phyloP scores from a whole-genome alignment of 1,140 invertebrate genomes.

The Drosophila mauritiana region DNA sequence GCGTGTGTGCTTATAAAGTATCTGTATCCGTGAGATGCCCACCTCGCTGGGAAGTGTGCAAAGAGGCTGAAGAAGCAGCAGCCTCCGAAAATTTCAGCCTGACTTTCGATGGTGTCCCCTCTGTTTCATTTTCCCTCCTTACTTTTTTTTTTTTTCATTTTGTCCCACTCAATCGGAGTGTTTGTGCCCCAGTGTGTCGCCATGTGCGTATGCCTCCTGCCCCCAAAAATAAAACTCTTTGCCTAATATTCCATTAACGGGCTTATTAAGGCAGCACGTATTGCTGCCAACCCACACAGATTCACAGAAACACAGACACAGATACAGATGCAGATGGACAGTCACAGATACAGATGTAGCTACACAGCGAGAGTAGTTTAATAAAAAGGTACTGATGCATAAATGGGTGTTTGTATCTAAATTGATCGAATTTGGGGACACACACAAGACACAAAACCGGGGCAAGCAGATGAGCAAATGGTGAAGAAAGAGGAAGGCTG shows the following conservation, averaged over 20 bases:
- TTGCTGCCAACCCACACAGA: slow-evolving; percentile 59
- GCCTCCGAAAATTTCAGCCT: slow-evolving; percentile 32
- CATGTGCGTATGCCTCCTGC: slow-evolving; percentile 55
- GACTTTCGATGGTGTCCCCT: slow-evolving; percentile 11
- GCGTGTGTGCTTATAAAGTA: slow-evolving; percentile 32
- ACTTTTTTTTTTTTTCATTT: background rate
- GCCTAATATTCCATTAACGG: slow-evolving; percentile 82
- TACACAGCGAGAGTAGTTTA: slow-evolving; percentile 61
- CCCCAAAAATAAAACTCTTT: slow-evolving; percentile 72
- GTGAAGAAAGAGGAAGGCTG: background rate
- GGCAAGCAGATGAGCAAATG: slow-evolving; percentile 40
- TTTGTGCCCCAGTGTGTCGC: slow-evolving; percentile 58
- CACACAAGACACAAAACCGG: slow-evolving; percentile 54
- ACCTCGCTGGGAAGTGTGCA: slow-evolving; percentile 46
- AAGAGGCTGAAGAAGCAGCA: slow-evolving; percentile 38
- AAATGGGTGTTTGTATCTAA: slow-evolving; percentile 83
- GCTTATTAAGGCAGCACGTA: slow-evolving; percentile 81
- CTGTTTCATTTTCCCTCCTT: background rate
- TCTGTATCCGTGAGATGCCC: slow-evolving; percentile 40
- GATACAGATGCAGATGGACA: background rate
- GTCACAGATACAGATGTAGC: slow-evolving; percentile 5
- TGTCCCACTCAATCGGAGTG: slow-evolving; percentile 34
- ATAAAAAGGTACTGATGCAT: slow-evolving; percentile 83
- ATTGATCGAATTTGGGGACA: slow-evolving; percentile 83
- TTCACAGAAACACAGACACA: slow-evolving; percentile 1